phyloP scores from a whole-genome alignment of 2,797 vertebrate genomes.

The Fistularia tabacaria region DNA sequence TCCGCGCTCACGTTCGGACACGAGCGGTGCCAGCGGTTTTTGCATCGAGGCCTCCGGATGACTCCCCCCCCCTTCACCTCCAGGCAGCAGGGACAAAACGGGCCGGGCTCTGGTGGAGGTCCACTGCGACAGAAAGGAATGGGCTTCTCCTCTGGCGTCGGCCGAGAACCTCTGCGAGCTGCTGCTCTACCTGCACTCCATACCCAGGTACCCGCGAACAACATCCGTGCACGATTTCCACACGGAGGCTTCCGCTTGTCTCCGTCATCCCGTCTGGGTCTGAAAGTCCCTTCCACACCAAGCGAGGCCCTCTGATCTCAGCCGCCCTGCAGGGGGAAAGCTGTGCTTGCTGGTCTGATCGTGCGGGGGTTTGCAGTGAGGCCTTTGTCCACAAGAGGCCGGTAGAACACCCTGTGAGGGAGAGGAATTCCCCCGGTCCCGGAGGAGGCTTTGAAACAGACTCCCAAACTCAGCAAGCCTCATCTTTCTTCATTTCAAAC shows the following conservation, averaged over 20 bases:
- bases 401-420: constrained; percentile 25
- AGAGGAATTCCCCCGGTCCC: no score
- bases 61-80: background rate
- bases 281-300: no score
- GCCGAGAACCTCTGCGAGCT: constrained; percentile 73
- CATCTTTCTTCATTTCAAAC: background rate
- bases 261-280: no score
- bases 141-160: constrained; percentile 74
- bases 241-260: no score
- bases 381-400: constrained; percentile 53
- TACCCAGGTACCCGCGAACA: constrained; percentile 84
- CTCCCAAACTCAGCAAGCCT: background rate
- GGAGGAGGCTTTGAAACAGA: background rate
- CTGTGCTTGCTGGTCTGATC: no score
- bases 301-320: no score
- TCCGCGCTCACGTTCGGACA: background rate
- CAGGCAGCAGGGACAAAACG: constrained; percentile 86
- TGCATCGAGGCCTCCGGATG: no score
- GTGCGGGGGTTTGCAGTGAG: constrained; percentile 10
- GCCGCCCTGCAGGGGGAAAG: no score
- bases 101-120: constrained; percentile 87
- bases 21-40: no score
- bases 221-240: no score
- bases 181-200: constrained; percentile 79
- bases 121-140: constrained; percentile 69